Evolutionary conservation across 2,888 invertebrate genomes (phyloP), one percentile per base, ranked within the genome.

Genomic region (Dione juno): DNA sequence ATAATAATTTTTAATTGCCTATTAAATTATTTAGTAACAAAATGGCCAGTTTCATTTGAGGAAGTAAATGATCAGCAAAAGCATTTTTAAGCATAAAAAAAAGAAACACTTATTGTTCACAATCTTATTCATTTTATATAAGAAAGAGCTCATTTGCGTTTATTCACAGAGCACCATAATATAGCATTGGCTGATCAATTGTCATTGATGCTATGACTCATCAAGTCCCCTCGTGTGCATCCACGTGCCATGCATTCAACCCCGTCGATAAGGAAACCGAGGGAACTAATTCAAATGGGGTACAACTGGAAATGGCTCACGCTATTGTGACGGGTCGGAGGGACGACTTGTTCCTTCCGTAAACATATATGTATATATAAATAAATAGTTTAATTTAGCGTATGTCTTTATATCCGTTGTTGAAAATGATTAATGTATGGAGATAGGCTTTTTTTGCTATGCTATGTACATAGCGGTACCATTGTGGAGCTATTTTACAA

Each of bases 271-370:
- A 88, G 88, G 85, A 88, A 87, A 83, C 83, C 81, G 81, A 84
- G 90, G 89, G 90, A 85, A 85, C 89, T 84, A 86, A 88, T 89
- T 89, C 85, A 88, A 90, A 90, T 86, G 86, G 90, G 89, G 90
- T 90, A 89, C 84, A 88, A 85, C 88, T 90, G 87, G 88, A 91
- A 90, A 90, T 88, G 90, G 89, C 87, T 84, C 86, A 84, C 86
- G 88, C 90, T 85, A 89, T 91, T 91, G 91, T 91, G 83, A 81
- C 81, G 81, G 81, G 82, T n/a, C 85, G 86, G 77, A 81, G 87
- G 91, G 90, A 89, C 87, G 37, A 16, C 35, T 50, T 64, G 37
- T 64, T 8, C 50, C 64, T 64, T 64, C 64, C 19, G 64, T 50
- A 50, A 50, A 64, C 48, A 64, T 64, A n/a, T n/a, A n/a, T n/a